Evolutionary conservation across 2,797 vertebrate genomes (phyloP).

Genomic region (Acanthurus tractus): DNA sequence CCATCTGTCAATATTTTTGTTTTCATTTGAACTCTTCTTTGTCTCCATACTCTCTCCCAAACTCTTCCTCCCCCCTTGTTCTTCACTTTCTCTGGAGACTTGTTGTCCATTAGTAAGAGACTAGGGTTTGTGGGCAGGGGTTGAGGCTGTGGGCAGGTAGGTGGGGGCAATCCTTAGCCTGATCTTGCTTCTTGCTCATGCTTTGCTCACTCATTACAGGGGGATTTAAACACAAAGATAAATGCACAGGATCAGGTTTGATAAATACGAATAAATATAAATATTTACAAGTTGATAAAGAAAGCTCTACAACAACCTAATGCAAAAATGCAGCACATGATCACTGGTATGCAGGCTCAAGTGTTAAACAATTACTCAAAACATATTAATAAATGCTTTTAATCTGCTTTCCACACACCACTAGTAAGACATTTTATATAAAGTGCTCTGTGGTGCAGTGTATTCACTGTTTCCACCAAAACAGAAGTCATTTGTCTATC

Average conservation of each 20-base stretch:
- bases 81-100: conserved; percentile 72
- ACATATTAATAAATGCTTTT: conserved; percentile 5
- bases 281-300: background rate
- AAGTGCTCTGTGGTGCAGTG: conserved; percentile 21
- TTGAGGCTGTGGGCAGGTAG: conserved; percentile 42
- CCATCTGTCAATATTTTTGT: conserved; percentile 49
- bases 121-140: conserved; percentile 44
- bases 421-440: conserved; percentile 8
- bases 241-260: conserved; percentile 6
- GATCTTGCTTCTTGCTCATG: conserved; percentile 69
- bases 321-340: background rate
- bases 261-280: conserved; percentile 37
- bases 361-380: conserved; percentile 22
- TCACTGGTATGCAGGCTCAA: background rate
- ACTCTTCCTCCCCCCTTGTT: conserved; percentile 10
- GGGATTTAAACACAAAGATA: conserved; percentile 26
- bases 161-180: conserved; percentile 44
- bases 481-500: conserved; percentile 49
- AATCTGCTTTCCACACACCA: conserved; percentile 6
- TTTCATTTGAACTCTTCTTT: conserved; percentile 18
- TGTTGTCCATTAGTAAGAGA: conserved; percentile 83
- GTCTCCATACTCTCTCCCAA: conserved; percentile 29
- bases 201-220: conserved; percentile 26
- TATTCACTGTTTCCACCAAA: conserved; percentile 2
- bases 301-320: background rate